Conservation (phyloP, 2,888 invertebrate species). For the Elgonia sp. region DNA sequence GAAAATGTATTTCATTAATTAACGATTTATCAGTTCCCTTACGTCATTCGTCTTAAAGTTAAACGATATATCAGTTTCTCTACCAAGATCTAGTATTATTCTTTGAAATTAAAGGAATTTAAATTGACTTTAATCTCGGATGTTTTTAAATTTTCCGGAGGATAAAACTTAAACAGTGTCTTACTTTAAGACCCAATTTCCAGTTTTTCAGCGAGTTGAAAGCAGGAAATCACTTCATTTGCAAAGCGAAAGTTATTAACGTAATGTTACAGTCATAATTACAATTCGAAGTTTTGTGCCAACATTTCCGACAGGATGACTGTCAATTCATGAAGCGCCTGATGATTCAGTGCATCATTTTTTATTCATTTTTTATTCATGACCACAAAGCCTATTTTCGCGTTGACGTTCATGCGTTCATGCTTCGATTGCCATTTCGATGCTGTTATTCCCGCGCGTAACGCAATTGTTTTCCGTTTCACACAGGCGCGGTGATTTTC, state of each 20-base stretch:
- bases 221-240: too few species aligned
- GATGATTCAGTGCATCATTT: constrained; percentile 37
- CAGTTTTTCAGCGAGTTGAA: too few species aligned
- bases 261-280: too few species aligned
- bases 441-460: constrained; percentile 48
- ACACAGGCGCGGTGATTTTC: constrained; percentile 57
- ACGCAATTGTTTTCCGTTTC: constrained; percentile 60
- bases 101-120: too few species aligned
- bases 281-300: background rate
- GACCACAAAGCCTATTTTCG: constrained; percentile 49
- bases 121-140: too few species aligned
- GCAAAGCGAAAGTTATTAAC: too few species aligned
- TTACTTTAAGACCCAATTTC: too few species aligned
- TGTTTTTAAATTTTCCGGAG: too few species aligned
- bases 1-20: constrained; percentile 58
- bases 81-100: too few species aligned
- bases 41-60: background rate
- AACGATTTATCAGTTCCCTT: constrained; percentile 38
- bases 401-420: constrained; percentile 56
- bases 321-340: constrained; percentile 2
- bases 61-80: background rate
- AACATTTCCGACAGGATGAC: background rate
- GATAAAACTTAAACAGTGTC: too few species aligned
- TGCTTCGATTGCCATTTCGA: too few species aligned
- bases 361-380: constrained; percentile 37